phyloP scores from a whole-genome alignment of 2,113 vertebrate genomes.

The Excalfactoria chinensis region DNA sequence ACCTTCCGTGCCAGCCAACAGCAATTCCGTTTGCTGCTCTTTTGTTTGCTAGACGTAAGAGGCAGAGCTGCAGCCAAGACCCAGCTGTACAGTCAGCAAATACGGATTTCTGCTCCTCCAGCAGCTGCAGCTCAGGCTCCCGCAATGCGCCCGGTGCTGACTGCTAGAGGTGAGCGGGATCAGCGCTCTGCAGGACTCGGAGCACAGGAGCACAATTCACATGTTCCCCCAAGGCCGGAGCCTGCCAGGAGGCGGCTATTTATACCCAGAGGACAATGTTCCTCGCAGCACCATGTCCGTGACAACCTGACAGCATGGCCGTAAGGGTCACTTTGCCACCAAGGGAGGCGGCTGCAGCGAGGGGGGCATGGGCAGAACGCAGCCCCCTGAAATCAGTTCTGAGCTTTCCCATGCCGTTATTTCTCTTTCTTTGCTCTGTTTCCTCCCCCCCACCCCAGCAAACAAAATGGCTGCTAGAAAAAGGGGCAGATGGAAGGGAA shows the following conservation, averaged over 20 bases:
- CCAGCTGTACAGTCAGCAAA: conserved; percentile 35
- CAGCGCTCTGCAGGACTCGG: neutral
- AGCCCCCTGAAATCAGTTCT: neutral
- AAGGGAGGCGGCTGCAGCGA: neutral
- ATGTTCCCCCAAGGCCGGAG: conserved; percentile 2
- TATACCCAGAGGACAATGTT: conserved; percentile 50
- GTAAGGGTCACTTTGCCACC: neutral
- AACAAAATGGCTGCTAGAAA: neutral
- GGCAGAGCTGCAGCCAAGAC: neutral
- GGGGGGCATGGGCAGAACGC: neutral
- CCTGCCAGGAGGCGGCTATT: conserved; percentile 37
- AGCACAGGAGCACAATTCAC: neutral
- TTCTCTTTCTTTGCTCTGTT: neutral
- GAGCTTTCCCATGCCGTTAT: neutral
- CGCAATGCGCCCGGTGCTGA: neutral
- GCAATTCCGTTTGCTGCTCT: neutral
- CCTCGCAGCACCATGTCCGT: neutral
- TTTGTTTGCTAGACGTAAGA: neutral
- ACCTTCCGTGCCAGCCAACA: neutral
- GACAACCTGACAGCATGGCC: neutral
- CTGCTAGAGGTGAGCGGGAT: neutral
- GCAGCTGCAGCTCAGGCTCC: neutral
- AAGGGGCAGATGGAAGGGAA: neutral
- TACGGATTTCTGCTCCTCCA: neutral
- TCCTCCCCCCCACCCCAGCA: neutral